Base-by-base conservation (phyloP, 2,888 invertebrate genomes). In the Sarcophaga caerulescens region DNA sequence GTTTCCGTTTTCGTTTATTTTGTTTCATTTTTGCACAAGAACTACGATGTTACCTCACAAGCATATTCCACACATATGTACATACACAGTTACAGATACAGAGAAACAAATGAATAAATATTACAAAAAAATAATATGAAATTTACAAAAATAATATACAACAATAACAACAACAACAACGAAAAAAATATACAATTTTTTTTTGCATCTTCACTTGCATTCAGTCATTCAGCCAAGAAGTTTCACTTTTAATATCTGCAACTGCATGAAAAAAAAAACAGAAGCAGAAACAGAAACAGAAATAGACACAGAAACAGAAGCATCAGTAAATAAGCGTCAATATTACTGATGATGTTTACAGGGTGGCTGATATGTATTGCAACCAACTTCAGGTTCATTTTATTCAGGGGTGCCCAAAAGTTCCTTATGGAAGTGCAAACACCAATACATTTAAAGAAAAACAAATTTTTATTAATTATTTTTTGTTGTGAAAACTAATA, bases 211-310 rank as follows among this genome's bases (percentile, higher is more conserved):
- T 47, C 47, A 47, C 11, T 47, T 47, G 14, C 52, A 52, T 14
- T 47, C 14, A 52, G 12, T 47, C 25, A 63, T 8, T 35, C 35
- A 4, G 35, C 70, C 19, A 79, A 83, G 25, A 76, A 85, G 82
- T 85, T 85, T 85, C 85, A 83, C 85, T 85, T 85, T 85, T 75
- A 8, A 78, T 52, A 25, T 12, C 35, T 65, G 65, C 52, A 65
- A 52, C 4, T 23, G 25, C n/a, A 35, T 60, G 6, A 44, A 71
- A 5, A 8, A 12, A 71, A 73, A 73, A 35, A 6, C 35, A 14
- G 47, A 11, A 47, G 12, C 6, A 47, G 4, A 47, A 47, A 14
- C 47, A 14, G 14, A 47, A 47, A 4, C 14, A 4, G 45, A 45
- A 45, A 3, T 1, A 45, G 23, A 23, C 0, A 25, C 25, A 52